Percentiles rank a stretch among this genome's conserved stretches.
Evolutionary conservation across 53 echinoderm and acorn worm genomes (phyloP).

Genomic region (Arbacia lixula): DNA sequence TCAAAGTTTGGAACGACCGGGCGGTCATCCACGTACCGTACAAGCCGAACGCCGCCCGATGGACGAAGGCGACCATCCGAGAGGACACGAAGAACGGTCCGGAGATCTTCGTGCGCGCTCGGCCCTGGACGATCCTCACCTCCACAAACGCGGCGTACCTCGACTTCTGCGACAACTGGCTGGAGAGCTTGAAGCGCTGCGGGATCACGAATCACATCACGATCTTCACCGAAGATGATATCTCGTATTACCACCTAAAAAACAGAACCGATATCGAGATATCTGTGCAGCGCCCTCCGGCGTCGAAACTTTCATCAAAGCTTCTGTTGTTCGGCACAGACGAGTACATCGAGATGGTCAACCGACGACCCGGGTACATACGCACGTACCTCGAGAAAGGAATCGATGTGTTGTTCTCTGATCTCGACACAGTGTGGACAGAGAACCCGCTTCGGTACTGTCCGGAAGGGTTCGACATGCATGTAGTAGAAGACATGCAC

Average conservation of each 20-base stretch:
- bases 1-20: conserved; percentile 6
- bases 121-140: conserved; percentile 51
- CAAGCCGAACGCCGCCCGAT: conserved; percentile 10
- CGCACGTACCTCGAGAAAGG: conserved; percentile 56
- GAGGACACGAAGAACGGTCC: conserved; percentile 6
- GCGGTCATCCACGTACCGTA: conserved; percentile 7
- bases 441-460: conserved; percentile 63
- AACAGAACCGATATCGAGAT: conserved; percentile 26
- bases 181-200: conserved; percentile 60
- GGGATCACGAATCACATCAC: conserved; percentile 62
- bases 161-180: conserved; percentile 75
- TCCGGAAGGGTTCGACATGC: conserved; percentile 63
- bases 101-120: neutral
- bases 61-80: conserved; percentile 5
- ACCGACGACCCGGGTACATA: conserved; percentile 74
- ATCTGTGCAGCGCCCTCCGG: conserved; percentile 13
- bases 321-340: conserved; percentile 43
- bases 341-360: conserved; percentile 70
- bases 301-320: neutral
- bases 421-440: conserved; percentile 76
- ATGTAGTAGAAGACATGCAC: conserved; percentile 59
- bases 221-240: conserved; percentile 60
- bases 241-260: conserved; percentile 42
- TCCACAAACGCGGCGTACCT: conserved; percentile 70
- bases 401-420: conserved; percentile 70